Percentiles rank a stretch among this genome's conserved stretches.
phyloP scores from a whole-genome alignment of 1,140 invertebrate genomes.

The Chironomus tepperi region DNA sequence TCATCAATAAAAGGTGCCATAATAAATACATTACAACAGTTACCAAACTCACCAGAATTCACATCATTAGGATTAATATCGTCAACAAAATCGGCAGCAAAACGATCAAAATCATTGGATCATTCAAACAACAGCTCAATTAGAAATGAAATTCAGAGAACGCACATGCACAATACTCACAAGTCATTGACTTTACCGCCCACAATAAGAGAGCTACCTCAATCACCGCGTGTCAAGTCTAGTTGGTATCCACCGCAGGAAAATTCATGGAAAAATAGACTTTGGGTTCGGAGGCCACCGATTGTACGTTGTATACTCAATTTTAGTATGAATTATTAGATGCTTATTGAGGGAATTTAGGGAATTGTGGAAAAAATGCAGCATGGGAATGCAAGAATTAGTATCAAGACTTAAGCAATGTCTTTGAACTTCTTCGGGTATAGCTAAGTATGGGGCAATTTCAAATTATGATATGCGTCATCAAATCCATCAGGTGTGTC shows the following conservation, averaged over 20 bases:
- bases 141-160: not conserved
- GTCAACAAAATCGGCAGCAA: not conserved
- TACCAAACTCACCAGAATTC: not conserved
- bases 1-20: not conserved
- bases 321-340: too few relatives aligned
- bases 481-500: too few relatives aligned
- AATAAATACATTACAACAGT: not conserved
- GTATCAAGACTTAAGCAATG: too few relatives aligned
- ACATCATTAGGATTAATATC: not conserved
- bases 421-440: too few relatives aligned
- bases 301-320: not conserved
- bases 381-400: too few relatives aligned
- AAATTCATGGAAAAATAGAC: not conserved
- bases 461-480: too few relatives aligned
- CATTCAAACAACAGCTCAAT: not conserved
- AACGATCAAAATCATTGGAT: conserved; percentile 24
- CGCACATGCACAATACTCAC: not conserved
- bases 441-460: too few relatives aligned
- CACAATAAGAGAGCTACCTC: not conserved
- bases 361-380: too few relatives aligned
- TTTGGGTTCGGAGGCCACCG: not conserved
- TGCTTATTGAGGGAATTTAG: too few relatives aligned
- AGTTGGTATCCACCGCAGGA: conserved; percentile 23
- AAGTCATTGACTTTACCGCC: not conserved
- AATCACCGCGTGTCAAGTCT: not conserved